Evolutionary conservation across 2,888 invertebrate species (phyloP).

Genomic region (Trilocha varians): DNA sequence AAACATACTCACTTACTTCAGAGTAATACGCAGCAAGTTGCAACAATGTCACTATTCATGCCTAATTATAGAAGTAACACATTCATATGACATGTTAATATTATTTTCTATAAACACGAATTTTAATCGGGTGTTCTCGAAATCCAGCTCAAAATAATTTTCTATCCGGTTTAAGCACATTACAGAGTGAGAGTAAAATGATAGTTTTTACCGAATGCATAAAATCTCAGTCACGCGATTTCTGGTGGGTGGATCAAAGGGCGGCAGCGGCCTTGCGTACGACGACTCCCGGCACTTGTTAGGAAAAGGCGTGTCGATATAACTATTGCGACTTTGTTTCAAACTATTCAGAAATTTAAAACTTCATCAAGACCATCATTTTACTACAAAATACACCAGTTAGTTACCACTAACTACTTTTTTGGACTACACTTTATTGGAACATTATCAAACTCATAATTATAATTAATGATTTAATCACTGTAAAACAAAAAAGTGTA

Average conservation of each 20-base stretch:
- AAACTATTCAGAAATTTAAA: background rate
- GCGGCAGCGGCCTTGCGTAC: constrained; percentile 69
- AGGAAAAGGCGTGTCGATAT: constrained; percentile 71
- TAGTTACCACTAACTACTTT: no score
- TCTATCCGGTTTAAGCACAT: no score
- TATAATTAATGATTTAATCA: no score
- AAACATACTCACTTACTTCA: background rate
- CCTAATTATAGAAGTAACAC: background rate
- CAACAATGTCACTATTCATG: background rate
- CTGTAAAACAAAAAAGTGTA: no score
- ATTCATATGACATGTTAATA: background rate
- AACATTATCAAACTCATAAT: no score
- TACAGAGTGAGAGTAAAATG: background rate
- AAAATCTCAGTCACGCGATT: constrained; percentile 63
- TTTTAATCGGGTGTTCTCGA: no score
- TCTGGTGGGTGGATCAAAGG: constrained; percentile 73
- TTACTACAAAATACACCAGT: background rate
- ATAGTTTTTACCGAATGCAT: constrained; percentile 36
- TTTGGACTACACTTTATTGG: no score
- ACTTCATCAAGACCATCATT: background rate
- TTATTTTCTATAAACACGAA: background rate
- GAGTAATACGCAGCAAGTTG: background rate
- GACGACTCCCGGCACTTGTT: constrained; percentile 72
- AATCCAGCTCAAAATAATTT: no score
- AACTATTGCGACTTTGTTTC: constrained; percentile 31